Conservation (phyloP, 2,888 invertebrate species). For the Fragum whitleyi region DNA sequence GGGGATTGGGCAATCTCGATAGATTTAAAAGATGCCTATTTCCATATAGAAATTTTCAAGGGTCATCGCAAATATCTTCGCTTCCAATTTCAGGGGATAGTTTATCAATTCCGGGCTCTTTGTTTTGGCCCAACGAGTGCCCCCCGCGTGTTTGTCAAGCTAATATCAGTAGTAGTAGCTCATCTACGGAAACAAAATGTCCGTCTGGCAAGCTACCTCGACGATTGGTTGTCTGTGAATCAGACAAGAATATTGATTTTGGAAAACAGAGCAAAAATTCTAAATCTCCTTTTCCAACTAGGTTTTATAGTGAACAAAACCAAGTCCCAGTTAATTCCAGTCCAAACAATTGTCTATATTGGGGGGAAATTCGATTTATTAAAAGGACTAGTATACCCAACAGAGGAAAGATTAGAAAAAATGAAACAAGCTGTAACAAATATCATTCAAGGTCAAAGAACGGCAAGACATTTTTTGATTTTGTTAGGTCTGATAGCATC, state of each 20-base stretch:
- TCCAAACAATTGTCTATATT: slow-evolving; percentile 43
- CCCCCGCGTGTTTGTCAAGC: slow-evolving; percentile 45
- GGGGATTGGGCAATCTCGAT: too few relatives aligned
- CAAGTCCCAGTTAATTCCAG: slow-evolving; percentile 42
- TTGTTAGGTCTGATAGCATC: slow-evolving; percentile 47
- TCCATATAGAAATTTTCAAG: slow-evolving; percentile 44
- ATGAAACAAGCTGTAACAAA: slow-evolving; percentile 29
- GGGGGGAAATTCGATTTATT: slow-evolving; percentile 33
- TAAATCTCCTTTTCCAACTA: slow-evolving; percentile 45
- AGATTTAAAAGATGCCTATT: slow-evolving; percentile 53
- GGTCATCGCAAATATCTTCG: slow-evolving; percentile 45
- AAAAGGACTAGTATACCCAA: slow-evolving; percentile 41
- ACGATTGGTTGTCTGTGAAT: slow-evolving; percentile 51
- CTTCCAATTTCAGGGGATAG: too few relatives aligned
- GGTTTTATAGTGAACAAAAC: slow-evolving; percentile 55
- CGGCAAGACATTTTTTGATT: too few relatives aligned
- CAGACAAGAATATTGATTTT: slow-evolving; percentile 7
- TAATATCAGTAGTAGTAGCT: slow-evolving; percentile 44
- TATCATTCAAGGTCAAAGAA: slow-evolving; percentile 36
- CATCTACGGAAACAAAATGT: slow-evolving; percentile 31
- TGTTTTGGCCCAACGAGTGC: too few relatives aligned
- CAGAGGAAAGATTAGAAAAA: slow-evolving; percentile 37
- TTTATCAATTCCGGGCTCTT: too few relatives aligned
- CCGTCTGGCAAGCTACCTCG: slow-evolving; percentile 48
- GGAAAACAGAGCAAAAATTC: slow-evolving; percentile 31